Conservation (phyloP, 2,797 vertebrate species). For the Rallus crepitans region DNA sequence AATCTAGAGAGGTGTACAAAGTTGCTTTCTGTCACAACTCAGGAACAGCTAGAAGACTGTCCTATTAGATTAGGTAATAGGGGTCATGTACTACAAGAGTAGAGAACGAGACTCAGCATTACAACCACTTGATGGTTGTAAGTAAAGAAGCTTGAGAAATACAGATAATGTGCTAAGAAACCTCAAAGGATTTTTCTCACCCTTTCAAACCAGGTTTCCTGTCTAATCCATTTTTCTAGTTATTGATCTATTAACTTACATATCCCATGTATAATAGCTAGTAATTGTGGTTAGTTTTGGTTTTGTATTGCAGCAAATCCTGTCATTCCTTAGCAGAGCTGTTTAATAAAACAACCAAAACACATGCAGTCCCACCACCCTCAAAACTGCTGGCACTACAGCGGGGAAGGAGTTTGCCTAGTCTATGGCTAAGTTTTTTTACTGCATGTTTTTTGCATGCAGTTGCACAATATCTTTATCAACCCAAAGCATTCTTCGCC, state of each 20-base stretch:
- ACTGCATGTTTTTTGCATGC: neutral
- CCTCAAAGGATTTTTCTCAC: neutral
- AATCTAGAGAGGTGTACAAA: neutral
- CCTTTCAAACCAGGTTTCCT: neutral
- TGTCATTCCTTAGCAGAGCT: neutral
- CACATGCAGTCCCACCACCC: too few species aligned
- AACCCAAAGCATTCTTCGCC: neutral
- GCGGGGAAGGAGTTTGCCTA: too few species aligned
- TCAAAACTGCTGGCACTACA: neutral
- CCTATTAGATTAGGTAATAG: neutral
- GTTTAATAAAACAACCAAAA: neutral
- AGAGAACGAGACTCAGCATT: neutral
- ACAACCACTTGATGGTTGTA: neutral
- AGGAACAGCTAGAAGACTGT: neutral
- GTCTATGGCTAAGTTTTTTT: neutral
- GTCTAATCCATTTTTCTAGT: neutral
- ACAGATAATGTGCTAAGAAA: neutral
- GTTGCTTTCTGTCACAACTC: neutral
- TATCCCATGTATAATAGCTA: too few species aligned
- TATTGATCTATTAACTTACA: neutral
- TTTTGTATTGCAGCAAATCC: neutral
- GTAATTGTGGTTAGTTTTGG: neutral
- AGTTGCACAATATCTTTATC: neutral
- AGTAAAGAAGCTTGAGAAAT: neutral
- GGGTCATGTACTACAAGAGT: neutral